Base-by-base conservation (phyloP, 2,888 invertebrate species). In the Diadegma fenestrale region DNA sequence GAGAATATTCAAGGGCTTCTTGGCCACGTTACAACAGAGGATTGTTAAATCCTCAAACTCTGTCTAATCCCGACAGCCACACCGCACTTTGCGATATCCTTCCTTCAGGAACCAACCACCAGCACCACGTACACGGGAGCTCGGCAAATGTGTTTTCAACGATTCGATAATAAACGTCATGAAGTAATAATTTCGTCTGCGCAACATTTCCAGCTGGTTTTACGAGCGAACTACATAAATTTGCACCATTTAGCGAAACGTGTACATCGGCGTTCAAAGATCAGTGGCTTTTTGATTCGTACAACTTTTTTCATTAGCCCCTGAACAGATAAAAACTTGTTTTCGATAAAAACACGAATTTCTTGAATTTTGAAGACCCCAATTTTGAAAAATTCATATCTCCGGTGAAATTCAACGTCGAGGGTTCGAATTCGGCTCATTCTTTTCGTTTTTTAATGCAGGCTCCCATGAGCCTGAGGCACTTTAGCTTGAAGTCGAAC, bases 81-180 rank as follows among this genome's bases (percentile, higher is more conserved):
- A 89, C 91, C 90, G 84, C 90, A 91, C 82, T 89, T 91, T 90
- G 89, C 86, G 88, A 78, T 58, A 19, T 78, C 17, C 43, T 33
- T 63, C 19, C 88, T 82, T 80, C 81, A 85, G 76, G 84, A 79
- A 71, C 12, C 26, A 17, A 80, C 58, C n/a, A n/a, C n/a, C n/a
- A n/a, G n/a, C n/a, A n/a, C 43, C 51, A 80, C 77, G 76, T 78
- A 73, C 19, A 75, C 14, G 51, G 26, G 77, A 68, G 73, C 73
- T 14, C 48, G 51, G 83, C 85, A 85, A 85, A 85, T 85, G 85
- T 76, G 72, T 83, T 85, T 85, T 68, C 83, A 63, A 85, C 69
- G 43, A 85, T 63, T 82, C 75, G 82, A 82, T 79, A 71, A 69
- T 79, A 51, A 79, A 69, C 75, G 33, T 76, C 68, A 30, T 48